Evolutionary conservation across 2,888 invertebrate genomes (phyloP).

Genomic region (Acleris laterana): DNA sequence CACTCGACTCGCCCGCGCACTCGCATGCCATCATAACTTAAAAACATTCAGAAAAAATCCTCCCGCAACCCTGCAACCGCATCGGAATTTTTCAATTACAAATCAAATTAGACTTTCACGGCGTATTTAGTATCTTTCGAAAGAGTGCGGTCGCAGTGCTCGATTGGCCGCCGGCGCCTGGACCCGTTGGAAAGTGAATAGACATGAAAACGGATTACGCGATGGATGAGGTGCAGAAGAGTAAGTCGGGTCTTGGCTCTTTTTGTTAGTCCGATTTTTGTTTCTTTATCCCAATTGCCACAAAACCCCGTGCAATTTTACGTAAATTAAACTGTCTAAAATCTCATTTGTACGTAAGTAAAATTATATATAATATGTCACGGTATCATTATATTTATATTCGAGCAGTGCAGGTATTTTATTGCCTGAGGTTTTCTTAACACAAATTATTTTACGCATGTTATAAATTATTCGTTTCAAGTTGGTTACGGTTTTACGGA

Average conservation of each 20-base stretch:
- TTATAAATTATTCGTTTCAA: no score
- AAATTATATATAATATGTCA: no score
- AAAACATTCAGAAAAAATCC: conserved; percentile 7
- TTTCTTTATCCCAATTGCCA: background rate
- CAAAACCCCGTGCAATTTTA: background rate
- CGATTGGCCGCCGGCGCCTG: conserved; percentile 51
- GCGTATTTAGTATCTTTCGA: conserved; percentile 56
- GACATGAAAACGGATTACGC: conserved; percentile 83
- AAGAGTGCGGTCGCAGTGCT: conserved; percentile 64
- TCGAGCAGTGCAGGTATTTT: no score
- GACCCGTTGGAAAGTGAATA: conserved; percentile 67
- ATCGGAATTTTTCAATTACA: conserved; percentile 71
- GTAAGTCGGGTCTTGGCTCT: conserved; percentile 59
- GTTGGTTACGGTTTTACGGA: no score
- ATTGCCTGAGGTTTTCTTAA: no score
- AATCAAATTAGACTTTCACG: conserved; percentile 64
- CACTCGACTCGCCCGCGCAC: conserved; percentile 28
- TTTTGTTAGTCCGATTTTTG: background rate
- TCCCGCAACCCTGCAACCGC: conserved; percentile 31
- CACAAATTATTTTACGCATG: no score
- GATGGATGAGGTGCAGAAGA: conserved; percentile 82
- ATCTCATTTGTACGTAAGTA: no score
- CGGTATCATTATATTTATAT: no score
- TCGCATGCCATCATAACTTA: conserved; percentile 21
- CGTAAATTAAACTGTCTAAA: no score